phyloP scores from a whole-genome alignment of 2,888 invertebrate genomes.

The Catotricha subobsoleta region DNA sequence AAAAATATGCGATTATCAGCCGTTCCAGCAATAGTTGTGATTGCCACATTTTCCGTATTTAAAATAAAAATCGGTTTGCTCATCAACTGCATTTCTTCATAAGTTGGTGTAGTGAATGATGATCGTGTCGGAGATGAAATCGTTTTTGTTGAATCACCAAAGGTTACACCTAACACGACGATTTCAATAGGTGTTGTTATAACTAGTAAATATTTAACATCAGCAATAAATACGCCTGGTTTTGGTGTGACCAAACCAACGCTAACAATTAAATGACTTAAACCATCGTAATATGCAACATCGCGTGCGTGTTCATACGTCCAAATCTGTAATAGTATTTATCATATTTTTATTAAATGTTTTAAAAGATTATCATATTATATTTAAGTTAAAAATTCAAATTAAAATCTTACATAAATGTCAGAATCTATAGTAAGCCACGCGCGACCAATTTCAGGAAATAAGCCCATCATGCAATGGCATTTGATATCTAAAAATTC shows the following conservation, averaged over 20 bases:
- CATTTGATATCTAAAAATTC: slow-evolving; percentile 67
- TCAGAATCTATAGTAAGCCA: slow-evolving; percentile 97
- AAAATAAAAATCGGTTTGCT: slow-evolving; percentile 89
- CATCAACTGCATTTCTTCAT: slow-evolving; percentile 71
- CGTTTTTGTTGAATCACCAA: slow-evolving; percentile 21
- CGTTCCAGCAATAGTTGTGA: slow-evolving; percentile 67
- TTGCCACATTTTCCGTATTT: slow-evolving; percentile 73
- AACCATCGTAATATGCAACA: slow-evolving; percentile 90
- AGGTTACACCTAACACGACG: slow-evolving; percentile 34
- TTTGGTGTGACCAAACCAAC: slow-evolving; percentile 84
- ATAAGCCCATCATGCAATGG: slow-evolving; percentile 92
- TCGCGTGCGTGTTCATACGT: slow-evolving; percentile 90
- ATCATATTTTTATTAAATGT: not conserved
- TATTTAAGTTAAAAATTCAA: not conserved
- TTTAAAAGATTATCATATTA: too few species aligned
- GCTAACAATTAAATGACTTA: slow-evolving; percentile 84
- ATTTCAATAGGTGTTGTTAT: slow-evolving; percentile 92
- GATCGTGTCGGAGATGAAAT: slow-evolving; percentile 16
- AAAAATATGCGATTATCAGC: slow-evolving; percentile 78
- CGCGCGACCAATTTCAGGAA: slow-evolving; percentile 87
- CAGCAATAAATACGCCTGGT: slow-evolving; percentile 69
- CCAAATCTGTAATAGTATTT: slow-evolving; percentile 39
- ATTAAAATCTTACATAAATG: slow-evolving; percentile 50
- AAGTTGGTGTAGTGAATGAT: slow-evolving; percentile 9
- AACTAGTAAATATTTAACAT: slow-evolving; percentile 79